Evolutionary conservation across 1,140 invertebrate genomes (phyloP), one percentile per base, ranked within the genome.

Genomic region (Habropoda laboriosa): DNA sequence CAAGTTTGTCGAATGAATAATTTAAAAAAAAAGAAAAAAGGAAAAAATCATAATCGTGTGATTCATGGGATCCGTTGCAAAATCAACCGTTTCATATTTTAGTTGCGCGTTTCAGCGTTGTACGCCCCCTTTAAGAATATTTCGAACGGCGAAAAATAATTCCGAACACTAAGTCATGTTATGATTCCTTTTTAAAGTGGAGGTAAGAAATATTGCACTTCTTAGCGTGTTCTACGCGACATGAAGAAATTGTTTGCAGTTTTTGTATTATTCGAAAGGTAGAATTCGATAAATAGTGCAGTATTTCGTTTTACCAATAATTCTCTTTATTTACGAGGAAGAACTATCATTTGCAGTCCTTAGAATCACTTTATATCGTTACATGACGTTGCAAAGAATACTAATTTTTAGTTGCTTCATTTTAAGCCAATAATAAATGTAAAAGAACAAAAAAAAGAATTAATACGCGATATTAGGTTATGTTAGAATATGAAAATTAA

Each of bases 341-440:
- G 5, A 5, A 8, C 3, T 10, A 24, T 38, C 6, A 5, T 13
- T 2, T 6, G 7, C 13, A 55, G 10, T 6, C 21, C 30, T 35
- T 18, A 57, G 27, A 5, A 42, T 42, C 35, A 38, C 16, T 21
- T 0, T 35, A 12, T 18, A 60, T 35, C 24, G 16, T 35, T 38
- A 73, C 57, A 58, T 49, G 57, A 60, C 71, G 13, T 47, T 57
- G 21, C 42, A 42, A 55, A 70, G 40, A 1, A n/a, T 35, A 24
- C 3, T n/a, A 27, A 42, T 42, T 2, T 57, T 42, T 71, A 38
- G 10, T 40, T 27, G n/a, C 8, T 24, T 53, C n/a, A 16, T 42
- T 3, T 40, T 16, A n/a, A 32, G 21, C 5, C 4, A 7, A 7
- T 18, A 45, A 32, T 6, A 12, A 30, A 2, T 16, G 7, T 30